These are phyloP conservation scores for Sinodicranocentrus sp. DNA, from an alignment of 2,888 invertebrate species.

Conservation along the genomic window DNA sequence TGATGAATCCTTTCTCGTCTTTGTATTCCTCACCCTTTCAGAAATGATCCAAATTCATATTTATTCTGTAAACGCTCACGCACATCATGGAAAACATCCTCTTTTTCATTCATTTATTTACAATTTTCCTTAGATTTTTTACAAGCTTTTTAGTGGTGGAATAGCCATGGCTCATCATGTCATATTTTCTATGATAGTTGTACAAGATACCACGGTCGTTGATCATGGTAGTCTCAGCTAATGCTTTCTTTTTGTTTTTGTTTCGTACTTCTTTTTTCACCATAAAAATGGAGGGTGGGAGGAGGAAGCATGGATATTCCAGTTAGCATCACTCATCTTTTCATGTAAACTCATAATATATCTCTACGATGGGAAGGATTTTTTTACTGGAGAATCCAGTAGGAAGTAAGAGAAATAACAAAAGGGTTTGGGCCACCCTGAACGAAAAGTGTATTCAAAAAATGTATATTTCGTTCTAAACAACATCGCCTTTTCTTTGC, in stretches of 20 bases:
- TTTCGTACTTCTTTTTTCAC: slow-evolving; percentile 42
- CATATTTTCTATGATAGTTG: neutral
- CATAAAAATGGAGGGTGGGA: slow-evolving; percentile 43
- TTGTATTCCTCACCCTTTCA: slow-evolving; percentile 40
- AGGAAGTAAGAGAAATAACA: neutral
- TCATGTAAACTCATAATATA: slow-evolving; percentile 32
- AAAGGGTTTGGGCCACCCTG: neutral
- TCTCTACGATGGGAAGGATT: slow-evolving; percentile 47
- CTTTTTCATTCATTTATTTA: slow-evolving; percentile 29
- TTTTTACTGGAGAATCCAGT: neutral
- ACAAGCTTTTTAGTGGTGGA: neutral
- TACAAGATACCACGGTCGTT: neutral
- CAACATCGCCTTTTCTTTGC: slow-evolving; percentile 25
- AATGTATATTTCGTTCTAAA: neutral
- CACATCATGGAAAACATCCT: slow-evolving; percentile 44
- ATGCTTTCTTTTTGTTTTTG: slow-evolving; percentile 38
- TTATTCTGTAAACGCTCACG: slow-evolving; percentile 34
- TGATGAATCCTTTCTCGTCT: slow-evolving; percentile 47
- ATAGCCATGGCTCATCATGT: slow-evolving; percentile 12
- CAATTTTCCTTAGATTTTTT: neutral
- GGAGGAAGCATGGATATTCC: slow-evolving; percentile 37
- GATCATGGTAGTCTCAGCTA: slow-evolving; percentile 22
- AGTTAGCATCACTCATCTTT: slow-evolving; percentile 46
- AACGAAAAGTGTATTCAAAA: neutral
- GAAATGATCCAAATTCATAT: slow-evolving; percentile 57